Evolutionary conservation across 1,140 invertebrate genomes (phyloP), one percentile per base, ranked within the genome.

Genomic region (Agrypnia vestita): DNA sequence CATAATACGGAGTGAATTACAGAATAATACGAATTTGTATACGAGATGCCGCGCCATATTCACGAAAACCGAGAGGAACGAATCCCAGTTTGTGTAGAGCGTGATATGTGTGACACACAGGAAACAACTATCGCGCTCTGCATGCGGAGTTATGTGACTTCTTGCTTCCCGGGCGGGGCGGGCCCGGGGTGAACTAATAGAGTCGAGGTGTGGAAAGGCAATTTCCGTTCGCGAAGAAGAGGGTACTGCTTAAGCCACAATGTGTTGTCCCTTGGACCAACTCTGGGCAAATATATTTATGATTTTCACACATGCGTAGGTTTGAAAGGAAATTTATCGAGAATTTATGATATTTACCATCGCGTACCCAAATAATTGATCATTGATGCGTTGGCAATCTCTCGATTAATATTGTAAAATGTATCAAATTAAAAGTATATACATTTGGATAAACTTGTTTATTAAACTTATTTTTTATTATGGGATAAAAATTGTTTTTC

Each of bases 131-230:
- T 62, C 75, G 35, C 47, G 17, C 59, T 76, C 75, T 64, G 59
- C 49, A 76, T 67, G n/a, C 44, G 44, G 61, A 51, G 61, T 67
- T 76, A 76, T 76, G 59, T 49, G 75, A 76, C 17, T 76, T 67
- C 56, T 76, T 76, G 61, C 46, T 59, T 44, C 55, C 25, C 46
- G 13, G 21, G 46, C 51, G n/a, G 43, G 10, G 4, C 43, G 56
- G 8, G 73, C 6, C 21, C 3, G 74, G 74, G 59, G n/a, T 9
- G 59, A 62, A 21, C 61, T 76, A 76, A 51, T 67, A 67, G 61
- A 67, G 75, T 44, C 19, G 59, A 76, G 75, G 75, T 76, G 75
- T 64, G 44, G 61, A 64, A 64, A 76, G 47, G 59, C 75, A 76
- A 76, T 76, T 76, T 76, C 75, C 59, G 75, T 43, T 49, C 53